Percentiles rank a stretch among this genome's conserved stretches.
Conservation (phyloP, 2,888 invertebrate genomes). For the Drosophila paucipuncta region DNA sequence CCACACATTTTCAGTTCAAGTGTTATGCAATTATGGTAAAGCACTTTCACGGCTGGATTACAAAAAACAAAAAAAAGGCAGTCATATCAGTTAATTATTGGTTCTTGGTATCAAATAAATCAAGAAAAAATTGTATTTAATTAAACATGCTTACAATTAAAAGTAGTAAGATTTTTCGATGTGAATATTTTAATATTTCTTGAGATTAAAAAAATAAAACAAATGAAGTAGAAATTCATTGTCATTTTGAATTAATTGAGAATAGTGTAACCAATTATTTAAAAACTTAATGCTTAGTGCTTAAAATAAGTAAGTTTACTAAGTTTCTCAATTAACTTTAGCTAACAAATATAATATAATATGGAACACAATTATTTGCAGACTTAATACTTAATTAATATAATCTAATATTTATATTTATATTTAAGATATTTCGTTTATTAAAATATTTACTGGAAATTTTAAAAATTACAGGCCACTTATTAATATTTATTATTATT, state of each 20-base stretch:
- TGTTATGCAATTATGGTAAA: conserved; percentile 68
- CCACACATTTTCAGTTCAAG: conserved; percentile 69
- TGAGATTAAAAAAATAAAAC: neutral
- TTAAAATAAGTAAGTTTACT: neutral
- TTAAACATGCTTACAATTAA: neutral
- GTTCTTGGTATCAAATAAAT: conserved; percentile 34
- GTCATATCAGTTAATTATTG: conserved; percentile 38
- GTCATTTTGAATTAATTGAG: neutral
- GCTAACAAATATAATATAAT: neutral
- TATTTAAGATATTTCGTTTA: neutral
- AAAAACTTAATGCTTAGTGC: neutral
- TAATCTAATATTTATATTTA: neutral
- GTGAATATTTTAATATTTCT: neutral
- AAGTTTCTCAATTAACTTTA: neutral
- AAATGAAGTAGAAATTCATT: neutral
- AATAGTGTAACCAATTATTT: neutral
- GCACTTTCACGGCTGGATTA: conserved; percentile 53
- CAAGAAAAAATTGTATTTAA: no score
- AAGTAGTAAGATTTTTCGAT: neutral
- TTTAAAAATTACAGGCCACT: neutral
- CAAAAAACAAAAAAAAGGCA: conserved; percentile 14
- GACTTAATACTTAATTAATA: neutral
- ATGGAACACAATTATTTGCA: neutral
- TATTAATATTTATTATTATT: neutral
- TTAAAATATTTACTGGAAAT: neutral